Evolutionary conservation across 2,113 vertebrate species (phyloP), one percentile per base, ranked within the genome.

Genomic region (Lamprologus sp.): DNA sequence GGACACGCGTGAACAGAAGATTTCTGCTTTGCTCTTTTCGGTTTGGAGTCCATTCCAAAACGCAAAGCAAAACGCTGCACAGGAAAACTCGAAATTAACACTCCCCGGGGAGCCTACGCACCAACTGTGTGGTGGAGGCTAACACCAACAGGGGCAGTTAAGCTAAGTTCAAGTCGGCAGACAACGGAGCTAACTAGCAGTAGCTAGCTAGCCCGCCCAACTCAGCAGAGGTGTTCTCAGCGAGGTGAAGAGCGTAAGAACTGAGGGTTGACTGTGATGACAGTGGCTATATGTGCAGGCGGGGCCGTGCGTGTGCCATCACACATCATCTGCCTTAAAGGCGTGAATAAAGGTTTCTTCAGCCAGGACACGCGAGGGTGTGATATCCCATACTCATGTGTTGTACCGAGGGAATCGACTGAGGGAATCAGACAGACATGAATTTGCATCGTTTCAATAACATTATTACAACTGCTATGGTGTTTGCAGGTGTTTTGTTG

Each of bases 401-500:
- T 55, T 55, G 54, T 55, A 55, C 21, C 21, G 54, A 55, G 54
- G 4, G 21, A 55, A 55, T 55, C 6, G 6, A 55, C 21, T 26
- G 54, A 13, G 54, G 54, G 54, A 55, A 55, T 70, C n/a, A 70
- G 45, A 17, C 37, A 37, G 19, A 60, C 56, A 17, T 13, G 31
- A 84, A 17, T 23, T 81, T 63, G 35, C 60, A 14, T 79, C 31
- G 56, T 83, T 87, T 83, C 35, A 23, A 15, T 55, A n/a, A 9
- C 23, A 7, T 83, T 80, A 28, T 5, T 1, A 63, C 53, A 58
- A 49, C 12, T 45, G 37, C 65, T 15, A 9, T 26, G n/a, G 12
- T 8, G 13, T 45, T 58, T 54, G 63, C n/a, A 65, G 13, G 4
- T 73, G 79, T 84, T 82, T 10, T 83, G 68, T 87, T 90, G 49